These are phyloP conservation scores for Pandemis heparana DNA, from an alignment of 2,888 invertebrate species.

Conservation along the genomic window DNA sequence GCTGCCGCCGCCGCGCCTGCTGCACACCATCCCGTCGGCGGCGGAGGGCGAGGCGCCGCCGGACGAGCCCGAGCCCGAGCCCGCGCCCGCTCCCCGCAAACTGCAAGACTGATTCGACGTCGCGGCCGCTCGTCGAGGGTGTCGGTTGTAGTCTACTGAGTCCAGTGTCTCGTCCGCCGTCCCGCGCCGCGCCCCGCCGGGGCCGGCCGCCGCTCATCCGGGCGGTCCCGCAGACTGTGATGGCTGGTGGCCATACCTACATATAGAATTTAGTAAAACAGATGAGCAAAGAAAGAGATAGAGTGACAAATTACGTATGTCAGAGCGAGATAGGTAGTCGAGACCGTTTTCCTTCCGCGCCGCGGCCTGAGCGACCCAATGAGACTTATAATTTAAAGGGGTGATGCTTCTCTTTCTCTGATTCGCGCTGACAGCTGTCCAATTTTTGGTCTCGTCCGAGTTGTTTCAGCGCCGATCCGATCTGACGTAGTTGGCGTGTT, in stretches of 20 bases:
- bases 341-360: no score
- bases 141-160: not conserved
- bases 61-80: slow-evolving; percentile 44
- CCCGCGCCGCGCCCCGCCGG: slow-evolving; percentile 7
- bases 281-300: no score
- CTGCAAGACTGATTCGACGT: slow-evolving; percentile 26
- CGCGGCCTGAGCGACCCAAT: no score
- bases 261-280: no score
- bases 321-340: no score
- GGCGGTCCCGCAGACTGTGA: not conserved
- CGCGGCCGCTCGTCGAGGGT: not conserved
- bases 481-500: no score
- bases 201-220: not conserved
- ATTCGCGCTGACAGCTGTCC: no score
- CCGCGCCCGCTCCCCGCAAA: slow-evolving; percentile 56
- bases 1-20: slow-evolving; percentile 89
- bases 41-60: slow-evolving; percentile 90
- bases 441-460: no score
- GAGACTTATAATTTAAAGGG: no score
- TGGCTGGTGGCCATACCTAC: not conserved
- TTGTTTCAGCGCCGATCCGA: no score
- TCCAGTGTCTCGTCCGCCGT: not conserved
- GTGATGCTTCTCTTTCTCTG: no score
- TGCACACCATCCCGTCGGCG: slow-evolving; percentile 89
- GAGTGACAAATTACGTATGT: no score